Percentiles rank a stretch among this genome's conserved stretches.
These are phyloP conservation scores for Melikaiella ostensackeni DNA, from an alignment of 2,888 invertebrate species.

Conservation along the genomic window DNA sequence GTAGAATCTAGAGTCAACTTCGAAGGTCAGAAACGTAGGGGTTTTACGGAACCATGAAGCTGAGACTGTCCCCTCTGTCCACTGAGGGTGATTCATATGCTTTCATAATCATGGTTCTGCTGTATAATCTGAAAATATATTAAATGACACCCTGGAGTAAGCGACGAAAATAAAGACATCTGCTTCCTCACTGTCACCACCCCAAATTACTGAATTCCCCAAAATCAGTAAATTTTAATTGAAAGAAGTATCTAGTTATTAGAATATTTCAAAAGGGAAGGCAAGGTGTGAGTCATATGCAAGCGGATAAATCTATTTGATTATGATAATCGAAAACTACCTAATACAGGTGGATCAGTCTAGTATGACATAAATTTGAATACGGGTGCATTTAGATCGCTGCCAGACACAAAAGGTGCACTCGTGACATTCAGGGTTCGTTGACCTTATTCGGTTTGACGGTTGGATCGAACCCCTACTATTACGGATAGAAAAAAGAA, in stretches of 20 bases:
- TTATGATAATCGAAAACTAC: not conserved
- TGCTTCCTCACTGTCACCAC: conserved; percentile 18
- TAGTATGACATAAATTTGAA: conserved; percentile 27
- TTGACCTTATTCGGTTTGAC: conserved; percentile 19
- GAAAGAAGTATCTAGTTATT: not conserved
- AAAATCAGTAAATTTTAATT: not conserved
- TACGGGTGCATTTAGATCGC: conserved; percentile 26
- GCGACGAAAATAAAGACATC: conserved; percentile 22
- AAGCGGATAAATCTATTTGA: not conserved
- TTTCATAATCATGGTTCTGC: conserved; percentile 4
- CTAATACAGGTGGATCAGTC: not conserved
- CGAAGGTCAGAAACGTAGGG: not conserved
- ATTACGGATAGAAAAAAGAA: too few relatives aligned
- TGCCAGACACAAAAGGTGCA: not conserved
- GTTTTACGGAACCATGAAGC: not conserved
- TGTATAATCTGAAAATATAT: conserved; percentile 7
- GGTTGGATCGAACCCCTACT: not conserved
- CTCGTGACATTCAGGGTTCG: not conserved
- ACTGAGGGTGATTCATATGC: conserved; percentile 7
- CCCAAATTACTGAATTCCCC: not conserved
- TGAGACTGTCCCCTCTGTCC: not conserved
- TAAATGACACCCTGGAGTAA: conserved; percentile 25
- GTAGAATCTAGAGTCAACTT: not conserved
- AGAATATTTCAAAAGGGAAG: not conserved
- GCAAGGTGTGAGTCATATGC: not conserved